A percentile compares a stretch with the other conserved stretches of the same genome.
Evolutionary conservation across 2,888 invertebrate genomes (phyloP).

Genomic region (Bruchidius siliquastri): DNA sequence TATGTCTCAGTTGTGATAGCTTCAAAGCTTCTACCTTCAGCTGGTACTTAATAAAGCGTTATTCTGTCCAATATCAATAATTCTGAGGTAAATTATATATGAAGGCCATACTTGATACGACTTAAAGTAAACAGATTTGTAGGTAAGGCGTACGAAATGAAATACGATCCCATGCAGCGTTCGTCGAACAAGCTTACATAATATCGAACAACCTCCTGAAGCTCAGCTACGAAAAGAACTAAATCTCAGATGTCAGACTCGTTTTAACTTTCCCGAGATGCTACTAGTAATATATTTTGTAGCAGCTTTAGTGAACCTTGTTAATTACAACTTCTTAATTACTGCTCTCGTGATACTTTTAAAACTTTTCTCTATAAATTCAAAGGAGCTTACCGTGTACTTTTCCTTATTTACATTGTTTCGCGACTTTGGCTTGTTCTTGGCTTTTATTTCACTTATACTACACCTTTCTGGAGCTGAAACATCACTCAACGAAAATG

Average conservation of each 20-base stretch:
- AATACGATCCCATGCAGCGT: neutral
- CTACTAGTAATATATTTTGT: neutral
- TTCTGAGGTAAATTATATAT: too few relatives aligned
- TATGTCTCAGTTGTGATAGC: too few relatives aligned
- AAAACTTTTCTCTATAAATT: neutral
- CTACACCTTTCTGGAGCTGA: too few relatives aligned
- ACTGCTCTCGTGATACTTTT: neutral
- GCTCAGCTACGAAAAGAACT: neutral
- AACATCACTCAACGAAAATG: too few relatives aligned
- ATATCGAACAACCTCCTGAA: neutral
- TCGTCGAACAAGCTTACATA: neutral
- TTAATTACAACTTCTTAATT: neutral
- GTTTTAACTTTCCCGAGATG: neutral
- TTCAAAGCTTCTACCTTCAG: too few relatives aligned
- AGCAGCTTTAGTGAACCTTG: neutral
- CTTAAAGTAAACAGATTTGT: neutral
- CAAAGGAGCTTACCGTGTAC: neutral
- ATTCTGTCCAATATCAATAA: too few relatives aligned
- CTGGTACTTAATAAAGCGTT: too few relatives aligned
- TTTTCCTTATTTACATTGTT: neutral
- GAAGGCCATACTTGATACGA: neutral
- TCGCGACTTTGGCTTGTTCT: neutral
- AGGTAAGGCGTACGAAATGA: neutral
- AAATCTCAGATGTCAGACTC: neutral
- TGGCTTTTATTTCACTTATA: neutral